Base-by-base conservation (phyloP, 1,140 invertebrate genomes). In the Limonius californicus region DNA sequence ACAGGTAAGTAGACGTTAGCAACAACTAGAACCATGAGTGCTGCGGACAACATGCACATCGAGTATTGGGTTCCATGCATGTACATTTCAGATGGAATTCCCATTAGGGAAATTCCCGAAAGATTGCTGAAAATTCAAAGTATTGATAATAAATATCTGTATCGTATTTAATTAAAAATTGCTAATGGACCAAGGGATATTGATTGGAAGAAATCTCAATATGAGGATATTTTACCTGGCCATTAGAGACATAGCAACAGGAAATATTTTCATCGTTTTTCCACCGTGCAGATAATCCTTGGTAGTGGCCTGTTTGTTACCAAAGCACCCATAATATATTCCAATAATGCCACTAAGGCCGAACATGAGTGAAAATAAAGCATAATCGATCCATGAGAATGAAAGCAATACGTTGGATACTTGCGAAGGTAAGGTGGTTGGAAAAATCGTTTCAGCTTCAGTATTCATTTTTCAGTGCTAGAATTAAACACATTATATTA, bases 11-110 rank as follows among this genome's bases (percentile, higher is more conserved):
- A 23, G 2, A 55, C n/a, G 19, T 55, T 4, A 15, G 16, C 42
- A 1, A 35, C 12, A 1, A 53, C 18, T 1, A 57, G 11, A 18
- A 15, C 16, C 9, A 27, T 39, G 14, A 62, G 23, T 1, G 15
- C 32, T 4, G 27, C 23, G 2, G 6, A 0, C 0, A 61, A 3
- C 12, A 7, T 15, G 23, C 14, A 21, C 19, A 16, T 0, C 62
- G 81, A 81, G 66, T 87, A 89, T 67, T 87, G 82, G 1, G 85
- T 85, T 0, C 89, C 89, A 67, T 84, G 84, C 11, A 80, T 72
- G 64, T 93, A 93, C 58, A 91, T 84, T 72, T 93, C 91, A 0
- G 89, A 84, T 0, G 91, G 90, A 21, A 88, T 82, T 1, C 88
- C 89, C 0, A 92, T 78, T 1, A 93, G 70, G 0, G 89, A 89